Evolutionary conservation across 2,888 invertebrate species (phyloP).

Genomic region (Chymomyza fuscimana): DNA sequence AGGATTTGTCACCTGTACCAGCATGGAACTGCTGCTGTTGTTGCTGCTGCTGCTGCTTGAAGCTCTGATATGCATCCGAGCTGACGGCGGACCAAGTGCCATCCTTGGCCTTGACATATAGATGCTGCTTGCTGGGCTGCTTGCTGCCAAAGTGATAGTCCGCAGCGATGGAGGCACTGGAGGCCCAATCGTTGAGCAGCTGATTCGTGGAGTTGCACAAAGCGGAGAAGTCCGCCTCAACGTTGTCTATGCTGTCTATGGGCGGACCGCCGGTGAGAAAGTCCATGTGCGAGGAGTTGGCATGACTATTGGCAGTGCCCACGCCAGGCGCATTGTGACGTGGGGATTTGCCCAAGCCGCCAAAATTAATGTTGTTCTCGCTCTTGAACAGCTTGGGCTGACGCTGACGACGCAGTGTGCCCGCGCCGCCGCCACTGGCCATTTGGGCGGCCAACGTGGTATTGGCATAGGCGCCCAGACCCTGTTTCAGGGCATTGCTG

Average conservation of each 20-base stretch:
- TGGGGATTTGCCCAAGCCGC: conserved; percentile 54
- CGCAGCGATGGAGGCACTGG: conserved; percentile 72
- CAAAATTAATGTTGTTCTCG: conserved; percentile 78
- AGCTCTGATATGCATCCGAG: conserved; percentile 78
- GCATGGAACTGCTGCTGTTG: conserved; percentile 54
- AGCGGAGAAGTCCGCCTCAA: conserved; percentile 65
- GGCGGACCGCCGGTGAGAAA: conserved; percentile 66
- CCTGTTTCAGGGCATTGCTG: conserved; percentile 77
- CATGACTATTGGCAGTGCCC: conserved; percentile 40
- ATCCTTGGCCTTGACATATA: conserved; percentile 79
- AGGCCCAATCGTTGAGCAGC: conserved; percentile 76
- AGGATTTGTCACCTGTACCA: conserved; percentile 68
- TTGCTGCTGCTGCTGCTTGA: conserved; percentile 70
- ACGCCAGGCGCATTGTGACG: conserved; percentile 19
- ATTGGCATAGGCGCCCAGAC: conserved; percentile 76
- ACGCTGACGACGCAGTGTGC: conserved; percentile 78
- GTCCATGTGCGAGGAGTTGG: conserved; percentile 56
- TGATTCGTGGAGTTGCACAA: conserved; percentile 77
- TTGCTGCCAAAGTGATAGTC: conserved; percentile 77
- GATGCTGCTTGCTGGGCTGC: conserved; percentile 78
- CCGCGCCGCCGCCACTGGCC: conserved; percentile 73
- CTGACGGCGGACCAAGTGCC: conserved; percentile 79
- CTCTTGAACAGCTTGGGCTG: conserved; percentile 79
- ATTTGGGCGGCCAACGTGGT: conserved; percentile 74
- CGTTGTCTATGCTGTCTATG: conserved; percentile 22